Evolutionary conservation across 1,140 invertebrate genomes (phyloP).

Genomic region (Zaprionus kolodkinae): DNA sequence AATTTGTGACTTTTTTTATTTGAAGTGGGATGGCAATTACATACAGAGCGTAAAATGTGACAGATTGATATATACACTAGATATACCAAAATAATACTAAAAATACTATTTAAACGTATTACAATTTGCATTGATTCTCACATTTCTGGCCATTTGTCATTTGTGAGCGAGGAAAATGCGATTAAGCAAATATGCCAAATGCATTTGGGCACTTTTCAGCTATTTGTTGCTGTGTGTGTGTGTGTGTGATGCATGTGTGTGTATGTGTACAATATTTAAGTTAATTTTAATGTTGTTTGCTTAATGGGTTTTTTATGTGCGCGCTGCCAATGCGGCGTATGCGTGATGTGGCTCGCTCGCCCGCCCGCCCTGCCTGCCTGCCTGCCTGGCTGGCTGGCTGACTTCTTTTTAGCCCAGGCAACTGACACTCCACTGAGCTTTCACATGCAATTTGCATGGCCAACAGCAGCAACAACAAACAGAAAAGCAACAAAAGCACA

Average conservation of each 20-base stretch:
- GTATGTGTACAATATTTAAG: constrained; percentile 59
- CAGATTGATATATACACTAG: neutral
- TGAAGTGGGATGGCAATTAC: constrained; percentile 14
- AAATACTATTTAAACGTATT: neutral
- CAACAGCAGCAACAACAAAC: constrained; percentile 4
- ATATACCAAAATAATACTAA: neutral
- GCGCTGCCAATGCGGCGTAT: constrained; percentile 48
- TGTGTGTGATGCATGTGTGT: constrained; percentile 12
- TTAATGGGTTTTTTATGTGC: constrained; percentile 78
- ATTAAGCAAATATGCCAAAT: constrained; percentile 75
- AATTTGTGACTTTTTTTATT: constrained; percentile 51
- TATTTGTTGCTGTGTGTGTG: constrained; percentile 31
- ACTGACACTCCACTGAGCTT: constrained; percentile 23
- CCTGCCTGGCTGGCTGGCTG: neutral
- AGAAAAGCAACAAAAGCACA: constrained; percentile 19
- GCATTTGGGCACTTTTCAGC: constrained; percentile 47
- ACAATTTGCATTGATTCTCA: neutral
- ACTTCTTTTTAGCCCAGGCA: constrained; percentile 27
- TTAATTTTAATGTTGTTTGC: constrained; percentile 77
- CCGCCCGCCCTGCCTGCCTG: no score
- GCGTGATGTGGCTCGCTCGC: constrained; percentile 23
- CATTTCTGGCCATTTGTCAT: neutral
- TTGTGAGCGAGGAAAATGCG: constrained; percentile 43
- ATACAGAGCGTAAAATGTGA: no score
- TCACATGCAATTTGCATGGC: constrained; percentile 63